Evolutionary conservation across 2,888 invertebrate genomes (phyloP), one percentile per base, ranked within the genome.

Genomic region (Idaea dimidiata): DNA sequence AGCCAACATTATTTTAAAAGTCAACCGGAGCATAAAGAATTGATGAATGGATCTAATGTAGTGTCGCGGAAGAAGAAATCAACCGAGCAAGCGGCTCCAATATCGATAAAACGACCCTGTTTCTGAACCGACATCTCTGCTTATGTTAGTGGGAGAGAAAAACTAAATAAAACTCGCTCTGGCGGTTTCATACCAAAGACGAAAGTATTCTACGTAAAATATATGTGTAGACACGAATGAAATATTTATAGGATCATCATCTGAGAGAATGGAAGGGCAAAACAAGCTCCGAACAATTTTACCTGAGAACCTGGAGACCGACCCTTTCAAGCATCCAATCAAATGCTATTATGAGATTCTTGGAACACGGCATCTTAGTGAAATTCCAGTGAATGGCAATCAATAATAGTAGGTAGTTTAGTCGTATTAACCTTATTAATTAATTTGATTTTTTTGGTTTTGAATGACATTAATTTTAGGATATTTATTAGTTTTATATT

Each of bases 31-130:
- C 80, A 83, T 83, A 83, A 84, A 85, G 86, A 86, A 87, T 85
- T 83, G 81, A 87, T 86, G 81, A 83, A 82, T 82, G 78, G 74
- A 72, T 75, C 75, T 74, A 75, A 77, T 75, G 72, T 76, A 72
- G 68, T 79, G 79, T 80, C 75, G 81, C 82, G 85, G 84, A 86
- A 84, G 82, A 83, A 79, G 82, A 83, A 86, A 85, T 85, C 83
- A 80, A 84, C 82, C 82, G 81, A 80, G 78, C 81, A 82, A 76
- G 72, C 70, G 75, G 78, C 77, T 74, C 74, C 73, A 76, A 76
- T 81, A 79, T 81, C 79, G 79, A 81, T 79, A 81, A 79, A 80
- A 77, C 62, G 64, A 81, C 82, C 82, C 80, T 82, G 86, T 84
- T 84, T 66, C 56, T 71, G 69, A 73, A 64, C 69, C 71, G 59